A percentile compares a stretch with the other conserved stretches of the same genome.
phyloP scores from a whole-genome alignment of 30 jellyfish, hydroid and myxozoan genomes.

The Aurelia aurita region DNA sequence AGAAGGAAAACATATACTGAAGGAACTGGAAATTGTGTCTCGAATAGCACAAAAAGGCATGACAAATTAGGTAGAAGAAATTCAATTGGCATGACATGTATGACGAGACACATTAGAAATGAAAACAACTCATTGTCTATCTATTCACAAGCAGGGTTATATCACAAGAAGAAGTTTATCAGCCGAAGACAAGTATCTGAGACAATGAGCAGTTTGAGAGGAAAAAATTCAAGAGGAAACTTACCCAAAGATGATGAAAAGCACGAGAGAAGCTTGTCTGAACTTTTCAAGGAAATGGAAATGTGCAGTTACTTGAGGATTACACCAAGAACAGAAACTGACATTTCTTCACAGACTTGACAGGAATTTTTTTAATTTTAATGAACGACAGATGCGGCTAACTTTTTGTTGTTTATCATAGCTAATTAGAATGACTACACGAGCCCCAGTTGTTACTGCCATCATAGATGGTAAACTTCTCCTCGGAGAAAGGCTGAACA shows the following conservation, averaged over 20 bases:
- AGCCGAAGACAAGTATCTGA: neutral
- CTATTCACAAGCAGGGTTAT: neutral
- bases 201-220: neutral
- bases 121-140: neutral
- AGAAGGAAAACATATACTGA: neutral
- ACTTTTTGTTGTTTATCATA: too few species aligned
- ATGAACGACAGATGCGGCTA: too few species aligned
- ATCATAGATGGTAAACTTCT: too few species aligned
- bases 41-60: neutral
- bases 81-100: neutral
- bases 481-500: too few species aligned
- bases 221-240: neutral
- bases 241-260: neutral
- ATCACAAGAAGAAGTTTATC: neutral
- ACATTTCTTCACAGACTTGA: neutral
- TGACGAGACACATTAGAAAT: neutral
- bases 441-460: too few species aligned
- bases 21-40: neutral
- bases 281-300: slow-evolving; percentile 1
- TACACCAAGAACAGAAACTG: neutral
- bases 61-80: neutral
- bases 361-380: neutral
- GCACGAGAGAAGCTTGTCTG: neutral
- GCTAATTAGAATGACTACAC: neutral
- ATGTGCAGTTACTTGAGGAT: neutral